These are phyloP conservation scores for Tapirus indicus DNA, from an alignment of 2,797 vertebrate species.

Conservation along the genomic window DNA sequence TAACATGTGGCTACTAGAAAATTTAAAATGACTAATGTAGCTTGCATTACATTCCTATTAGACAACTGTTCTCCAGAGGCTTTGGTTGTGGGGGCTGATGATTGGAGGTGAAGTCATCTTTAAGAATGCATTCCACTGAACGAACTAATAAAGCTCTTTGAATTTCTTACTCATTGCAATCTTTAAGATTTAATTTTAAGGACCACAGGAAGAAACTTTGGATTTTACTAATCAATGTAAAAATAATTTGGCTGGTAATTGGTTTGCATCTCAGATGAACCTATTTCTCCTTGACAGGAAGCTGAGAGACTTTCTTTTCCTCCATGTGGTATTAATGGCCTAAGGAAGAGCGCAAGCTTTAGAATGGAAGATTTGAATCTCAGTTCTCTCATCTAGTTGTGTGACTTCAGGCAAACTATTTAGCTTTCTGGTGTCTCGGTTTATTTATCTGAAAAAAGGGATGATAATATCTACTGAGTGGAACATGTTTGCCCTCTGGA, in stretches of 20 bases:
- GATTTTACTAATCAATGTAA: constrained; percentile 58
- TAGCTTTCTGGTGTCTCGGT: background rate
- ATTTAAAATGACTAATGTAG: background rate
- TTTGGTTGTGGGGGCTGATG: background rate
- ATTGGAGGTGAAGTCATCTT: background rate
- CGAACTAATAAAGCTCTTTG: constrained; percentile 24
- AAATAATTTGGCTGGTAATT: constrained; percentile 45
- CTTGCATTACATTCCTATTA: background rate
- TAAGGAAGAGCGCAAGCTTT: background rate
- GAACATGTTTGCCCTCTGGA: background rate
- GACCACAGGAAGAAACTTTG: constrained; percentile 52
- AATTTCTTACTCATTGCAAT: constrained; percentile 36
- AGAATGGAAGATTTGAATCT: background rate
- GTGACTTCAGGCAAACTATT: background rate
- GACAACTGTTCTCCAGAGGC: background rate
- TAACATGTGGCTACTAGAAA: background rate
- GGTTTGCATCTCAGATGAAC: constrained; percentile 53
- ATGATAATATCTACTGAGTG: background rate
- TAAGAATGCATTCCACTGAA: constrained; percentile 9
- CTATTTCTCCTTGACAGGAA: background rate
- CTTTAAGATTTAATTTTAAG: constrained; percentile 68
- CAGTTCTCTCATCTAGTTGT: background rate
- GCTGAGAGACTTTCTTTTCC: background rate
- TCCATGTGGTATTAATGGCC: background rate
- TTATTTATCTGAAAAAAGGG: background rate